Base-by-base conservation (phyloP, 2,888 invertebrate genomes). In the Brachyopa scutellaris region DNA sequence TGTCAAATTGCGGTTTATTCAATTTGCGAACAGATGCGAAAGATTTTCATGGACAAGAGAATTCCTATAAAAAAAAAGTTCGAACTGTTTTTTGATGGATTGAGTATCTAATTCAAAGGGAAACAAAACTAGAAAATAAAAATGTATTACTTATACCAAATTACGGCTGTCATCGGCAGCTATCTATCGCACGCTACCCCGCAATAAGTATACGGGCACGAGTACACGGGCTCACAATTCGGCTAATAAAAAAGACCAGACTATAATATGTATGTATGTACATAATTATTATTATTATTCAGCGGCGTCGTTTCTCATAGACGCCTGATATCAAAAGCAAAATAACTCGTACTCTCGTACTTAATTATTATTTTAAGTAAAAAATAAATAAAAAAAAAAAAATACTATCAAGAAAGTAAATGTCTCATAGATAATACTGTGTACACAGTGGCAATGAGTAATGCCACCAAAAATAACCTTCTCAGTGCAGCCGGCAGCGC, bases 241-340 rank as follows among this genome's bases (percentile, higher is more conserved):
- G 40, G 11, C 38, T 11, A 51, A 64, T 49, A 26, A 19, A 23
- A 23, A 21, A n/a, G n/a, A n/a, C n/a, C n/a, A n/a, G n/a, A n/a
- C n/a, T n/a, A n/a, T n/a, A n/a, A n/a, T n/a, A n/a, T n/a, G n/a
- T n/a, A n/a, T n/a, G n/a, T n/a, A n/a, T n/a, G n/a, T n/a, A n/a
- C n/a, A n/a, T n/a, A n/a, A n/a, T n/a, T n/a, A n/a, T n/a, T n/a
- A n/a, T n/a, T n/a, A 66, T 53, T 53, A 66, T 29, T 53, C 51
- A 66, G 13, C 23, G 21, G 15, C 51, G 40, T 4, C 21, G 3
- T 15, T 51, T 40, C 29, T 19, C 64, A 31, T 51, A 15, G 66
- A 53, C 66, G 64, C 64, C 64, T 29, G 66, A 53, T 66, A 66
- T 31, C 26, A 31, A 51, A 42, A 40, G 38, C 13, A 66, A 66